A percentile compares a stretch with the other conserved stretches of the same genome.
These are phyloP conservation scores for Pelochelys cantorii DNA, from an alignment of 2,797 vertebrate species.

Conservation along the genomic window DNA sequence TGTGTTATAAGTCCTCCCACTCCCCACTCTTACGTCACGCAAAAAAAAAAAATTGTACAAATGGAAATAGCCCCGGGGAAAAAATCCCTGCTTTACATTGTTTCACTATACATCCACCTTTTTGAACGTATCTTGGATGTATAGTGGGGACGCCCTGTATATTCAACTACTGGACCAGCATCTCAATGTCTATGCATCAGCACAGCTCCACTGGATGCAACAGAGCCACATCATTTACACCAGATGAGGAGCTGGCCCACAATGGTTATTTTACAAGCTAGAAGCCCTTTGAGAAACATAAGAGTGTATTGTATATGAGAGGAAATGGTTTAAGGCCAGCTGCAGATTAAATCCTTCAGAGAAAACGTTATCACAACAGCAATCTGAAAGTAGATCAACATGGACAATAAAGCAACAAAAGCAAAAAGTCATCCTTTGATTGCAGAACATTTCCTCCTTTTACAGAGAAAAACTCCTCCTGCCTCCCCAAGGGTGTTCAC, in stretches of 20 bases:
- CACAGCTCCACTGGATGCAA: background rate
- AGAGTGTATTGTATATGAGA: background rate
- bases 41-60: no score
- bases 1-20: no score
- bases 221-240: background rate
- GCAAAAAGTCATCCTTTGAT: background rate
- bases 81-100: no score
- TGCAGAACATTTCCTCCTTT: background rate
- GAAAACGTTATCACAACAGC: background rate
- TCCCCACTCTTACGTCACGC: no score
- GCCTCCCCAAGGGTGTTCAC: background rate
- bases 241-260: background rate
- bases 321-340: background rate
- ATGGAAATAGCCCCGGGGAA: no score
- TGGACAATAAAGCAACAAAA: background rate
- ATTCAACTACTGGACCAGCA: background rate
- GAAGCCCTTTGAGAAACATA: background rate
- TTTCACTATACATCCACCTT: no score
- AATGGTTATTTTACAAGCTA: background rate
- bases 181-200: background rate
- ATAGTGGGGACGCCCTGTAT: no score
- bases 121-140: no score
- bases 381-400: background rate
- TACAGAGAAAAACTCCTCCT: background rate
- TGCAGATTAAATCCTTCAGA: background rate